Evolutionary conservation across 2,888 invertebrate genomes (phyloP).

Genomic region (Caenorhabditis sp.): DNA sequence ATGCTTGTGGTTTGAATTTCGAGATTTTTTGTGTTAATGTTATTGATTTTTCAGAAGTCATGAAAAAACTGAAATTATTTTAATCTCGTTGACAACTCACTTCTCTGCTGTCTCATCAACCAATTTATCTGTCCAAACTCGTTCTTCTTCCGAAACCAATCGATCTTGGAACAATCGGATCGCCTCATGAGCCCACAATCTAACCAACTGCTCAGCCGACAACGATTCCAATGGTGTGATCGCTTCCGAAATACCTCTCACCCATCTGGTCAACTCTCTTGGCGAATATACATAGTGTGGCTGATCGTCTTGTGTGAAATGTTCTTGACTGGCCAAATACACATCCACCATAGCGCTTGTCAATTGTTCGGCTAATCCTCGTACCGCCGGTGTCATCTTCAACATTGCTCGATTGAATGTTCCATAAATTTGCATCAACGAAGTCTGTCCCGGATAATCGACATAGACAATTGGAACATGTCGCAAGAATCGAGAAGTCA

Average conservation of each 20-base stretch:
- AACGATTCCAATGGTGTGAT: slow-evolving; percentile 90
- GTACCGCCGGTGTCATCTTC: slow-evolving; percentile 87
- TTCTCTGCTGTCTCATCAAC: slow-evolving; percentile 84
- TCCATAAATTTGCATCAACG: slow-evolving; percentile 91
- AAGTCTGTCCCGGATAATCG: slow-evolving; percentile 97
- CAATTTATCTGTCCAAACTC: slow-evolving; percentile 97
- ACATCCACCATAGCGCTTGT: slow-evolving; percentile 99
- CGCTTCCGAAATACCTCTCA: slow-evolving; percentile 97
- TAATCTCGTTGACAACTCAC: no score
- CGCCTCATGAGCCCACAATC: slow-evolving; percentile 99
- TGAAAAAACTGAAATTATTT: no score
- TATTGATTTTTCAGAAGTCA: no score
- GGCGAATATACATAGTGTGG: slow-evolving; percentile 99
- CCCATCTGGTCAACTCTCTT: slow-evolving; percentile 97
- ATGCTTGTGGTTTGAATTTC: no score
- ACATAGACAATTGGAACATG: slow-evolving; percentile 99
- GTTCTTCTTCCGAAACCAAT: slow-evolving; percentile 90
- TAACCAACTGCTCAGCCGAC: slow-evolving; percentile 89
- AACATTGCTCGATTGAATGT: slow-evolving; percentile 97
- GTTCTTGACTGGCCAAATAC: slow-evolving; percentile 88
- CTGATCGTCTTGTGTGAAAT: slow-evolving; percentile 99
- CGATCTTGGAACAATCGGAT: slow-evolving; percentile 89
- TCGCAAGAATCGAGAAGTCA: slow-evolving; percentile 75
- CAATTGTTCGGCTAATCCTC: slow-evolving; percentile 91
- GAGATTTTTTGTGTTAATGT: no score